Conservation (phyloP, 2,888 invertebrate genomes). For the Ethmia dodecea region DNA sequence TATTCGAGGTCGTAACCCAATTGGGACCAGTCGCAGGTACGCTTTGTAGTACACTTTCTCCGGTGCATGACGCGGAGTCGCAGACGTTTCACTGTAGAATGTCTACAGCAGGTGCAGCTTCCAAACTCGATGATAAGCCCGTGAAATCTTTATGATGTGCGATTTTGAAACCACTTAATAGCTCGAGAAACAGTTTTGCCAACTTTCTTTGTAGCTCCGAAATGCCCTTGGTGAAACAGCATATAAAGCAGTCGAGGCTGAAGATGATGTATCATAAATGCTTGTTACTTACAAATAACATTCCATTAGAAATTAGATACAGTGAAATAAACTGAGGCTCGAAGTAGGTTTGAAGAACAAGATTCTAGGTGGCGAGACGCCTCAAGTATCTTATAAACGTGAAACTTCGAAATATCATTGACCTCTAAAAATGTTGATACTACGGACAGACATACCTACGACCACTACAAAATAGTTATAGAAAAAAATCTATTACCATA, state of each 20-base stretch:
- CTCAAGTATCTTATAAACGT: constrained; percentile 32
- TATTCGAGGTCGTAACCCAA: constrained; percentile 73
- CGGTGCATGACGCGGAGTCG: constrained; percentile 57
- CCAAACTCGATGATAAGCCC: constrained; percentile 33
- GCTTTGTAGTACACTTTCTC: constrained; percentile 73
- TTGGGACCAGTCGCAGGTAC: constrained; percentile 66
- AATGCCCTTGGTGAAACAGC: no score
- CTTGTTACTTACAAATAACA: no score
- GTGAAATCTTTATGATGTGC: constrained; percentile 35
- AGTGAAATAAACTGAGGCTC: no score
- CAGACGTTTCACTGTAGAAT: constrained; percentile 54
- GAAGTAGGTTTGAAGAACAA: constrained; percentile 49
- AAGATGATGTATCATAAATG: no score
- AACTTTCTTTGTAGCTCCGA: no score
- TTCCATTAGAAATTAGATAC: constrained; percentile 25
- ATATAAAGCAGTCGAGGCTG: no score
- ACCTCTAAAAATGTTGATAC: constrained; percentile 37
- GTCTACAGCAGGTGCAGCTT: constrained; percentile 35
- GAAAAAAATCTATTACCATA: constrained; percentile 17
- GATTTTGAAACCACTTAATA: constrained; percentile 25
- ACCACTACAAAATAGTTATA: constrained; percentile 9
- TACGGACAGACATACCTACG: constrained; percentile 2
- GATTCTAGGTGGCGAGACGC: constrained; percentile 38
- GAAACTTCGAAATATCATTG: constrained; percentile 46
- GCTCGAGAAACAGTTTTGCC: no score